Evolutionary conservation across 2,797 vertebrate species (phyloP).

Genomic region (Esox masquinongy): DNA sequence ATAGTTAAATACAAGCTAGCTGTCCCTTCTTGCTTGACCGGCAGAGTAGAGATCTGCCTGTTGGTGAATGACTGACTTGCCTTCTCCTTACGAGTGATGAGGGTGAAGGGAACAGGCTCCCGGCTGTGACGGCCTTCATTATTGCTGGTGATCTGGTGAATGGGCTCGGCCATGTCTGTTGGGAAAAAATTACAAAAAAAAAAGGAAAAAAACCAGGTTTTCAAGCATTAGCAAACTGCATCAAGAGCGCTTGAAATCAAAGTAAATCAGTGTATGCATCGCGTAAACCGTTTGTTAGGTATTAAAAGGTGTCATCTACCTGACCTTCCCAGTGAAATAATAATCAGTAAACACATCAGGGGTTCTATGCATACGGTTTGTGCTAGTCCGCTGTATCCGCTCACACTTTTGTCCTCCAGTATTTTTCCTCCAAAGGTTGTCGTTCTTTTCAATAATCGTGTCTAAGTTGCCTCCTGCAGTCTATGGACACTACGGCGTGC

Average conservation of each 20-base stretch:
- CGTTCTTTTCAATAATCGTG: background rate
- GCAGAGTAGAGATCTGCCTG: background rate
- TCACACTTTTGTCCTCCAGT: too few species aligned
- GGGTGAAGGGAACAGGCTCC: conserved; percentile 78
- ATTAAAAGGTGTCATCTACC: too few species aligned
- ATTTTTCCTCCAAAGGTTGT: too few species aligned
- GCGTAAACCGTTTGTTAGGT: too few species aligned
- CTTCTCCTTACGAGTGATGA: conserved; percentile 84
- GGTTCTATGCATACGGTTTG: background rate
- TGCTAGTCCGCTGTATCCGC: too few species aligned
- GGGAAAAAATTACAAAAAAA: conserved; percentile 9
- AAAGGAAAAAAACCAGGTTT: background rate
- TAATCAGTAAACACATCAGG: background rate
- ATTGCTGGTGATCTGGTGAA: conserved; percentile 85
- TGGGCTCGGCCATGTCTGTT: conserved; percentile 89
- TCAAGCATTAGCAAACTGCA: background rate
- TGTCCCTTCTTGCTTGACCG: too few species aligned
- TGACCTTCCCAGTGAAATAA: background rate
- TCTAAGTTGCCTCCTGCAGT: background rate
- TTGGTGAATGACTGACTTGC: conserved; percentile 54
- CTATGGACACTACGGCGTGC: background rate
- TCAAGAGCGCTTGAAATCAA: background rate
- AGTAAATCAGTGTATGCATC: background rate
- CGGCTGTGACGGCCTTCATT: conserved; percentile 76
- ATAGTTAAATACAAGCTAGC: too few species aligned